Evolutionary conservation across 2,113 vertebrate species (phyloP).

Genomic region (Brachyistius frenatus): DNA sequence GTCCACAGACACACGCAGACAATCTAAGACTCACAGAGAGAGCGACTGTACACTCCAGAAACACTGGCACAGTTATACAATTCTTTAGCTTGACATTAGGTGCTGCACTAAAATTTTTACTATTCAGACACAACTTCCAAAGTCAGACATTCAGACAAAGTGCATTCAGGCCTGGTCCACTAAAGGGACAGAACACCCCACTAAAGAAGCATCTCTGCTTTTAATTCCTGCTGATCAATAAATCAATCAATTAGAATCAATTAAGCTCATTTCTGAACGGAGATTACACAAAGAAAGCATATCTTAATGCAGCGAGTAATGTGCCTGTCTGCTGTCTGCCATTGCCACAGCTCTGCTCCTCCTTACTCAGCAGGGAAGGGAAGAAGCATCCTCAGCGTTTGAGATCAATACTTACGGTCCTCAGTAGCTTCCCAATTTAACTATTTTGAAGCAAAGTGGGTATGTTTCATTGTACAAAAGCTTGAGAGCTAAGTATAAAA

Average conservation of each 20-base stretch:
- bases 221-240: conserved; percentile 83
- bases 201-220: conserved; percentile 62
- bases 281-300: conserved; percentile 81
- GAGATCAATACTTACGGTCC: conserved; percentile 50
- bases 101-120: conserved; percentile 44
- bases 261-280: conserved; percentile 77
- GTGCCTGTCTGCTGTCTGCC: conserved; percentile 74
- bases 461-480: conserved; percentile 24
- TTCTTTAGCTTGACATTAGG: conserved; percentile 47
- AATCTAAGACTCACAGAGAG: conserved; percentile 46
- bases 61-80: conserved; percentile 31
- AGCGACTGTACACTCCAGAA: conserved; percentile 25
- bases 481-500: neutral
- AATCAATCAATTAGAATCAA: conserved; percentile 84
- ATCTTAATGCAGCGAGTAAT: conserved; percentile 84
- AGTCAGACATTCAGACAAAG: conserved; percentile 33
- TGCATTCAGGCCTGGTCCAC: conserved; percentile 30
- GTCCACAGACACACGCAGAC: conserved; percentile 41
- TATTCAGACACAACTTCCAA: conserved; percentile 33
- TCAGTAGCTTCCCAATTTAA: conserved; percentile 16
- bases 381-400: conserved; percentile 62
- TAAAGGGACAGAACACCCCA: conserved; percentile 47
- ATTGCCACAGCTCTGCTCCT: conserved; percentile 69
- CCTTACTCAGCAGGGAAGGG: conserved; percentile 77
- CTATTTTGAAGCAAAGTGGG: conserved; percentile 12